phyloP scores from a whole-genome alignment of 1,140 invertebrate genomes.

The Manduca sexta region DNA sequence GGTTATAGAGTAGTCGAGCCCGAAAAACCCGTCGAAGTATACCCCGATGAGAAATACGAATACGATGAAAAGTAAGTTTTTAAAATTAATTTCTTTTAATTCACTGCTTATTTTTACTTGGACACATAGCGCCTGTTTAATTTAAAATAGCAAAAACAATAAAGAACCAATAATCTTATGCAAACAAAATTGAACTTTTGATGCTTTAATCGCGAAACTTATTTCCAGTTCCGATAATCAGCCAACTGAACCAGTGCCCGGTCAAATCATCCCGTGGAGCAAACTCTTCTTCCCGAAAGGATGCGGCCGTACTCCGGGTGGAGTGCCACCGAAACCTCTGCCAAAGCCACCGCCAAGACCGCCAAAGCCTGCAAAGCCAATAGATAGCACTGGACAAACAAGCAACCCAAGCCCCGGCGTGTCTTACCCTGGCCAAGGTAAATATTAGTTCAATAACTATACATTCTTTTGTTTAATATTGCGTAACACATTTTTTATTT shows the following conservation, averaged over 20 bases:
- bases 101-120: not conserved
- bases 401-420: conserved; percentile 50
- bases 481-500: not conserved
- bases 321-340: conserved; percentile 47
- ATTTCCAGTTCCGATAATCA: conserved; percentile 28
- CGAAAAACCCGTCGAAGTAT: conserved; percentile 80
- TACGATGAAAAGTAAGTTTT: conserved; percentile 56
- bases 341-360: conserved; percentile 35
- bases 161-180: too few species aligned
- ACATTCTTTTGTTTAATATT: not conserved
- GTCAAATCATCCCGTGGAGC: conserved; percentile 48
- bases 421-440: conserved; percentile 32
- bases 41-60: conserved; percentile 67
- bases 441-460: not conserved
- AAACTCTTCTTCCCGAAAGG: conserved; percentile 59
- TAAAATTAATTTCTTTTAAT: not conserved
- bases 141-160: not conserved
- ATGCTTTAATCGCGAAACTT: too few species aligned
- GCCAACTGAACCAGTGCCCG: conserved; percentile 31
- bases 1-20: conserved; percentile 83
- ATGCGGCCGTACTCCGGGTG: conserved; percentile 57
- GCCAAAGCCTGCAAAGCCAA: conserved; percentile 16
- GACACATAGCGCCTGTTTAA: not conserved
- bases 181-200: too few species aligned
- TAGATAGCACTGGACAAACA: conserved; percentile 43